Percentiles rank a stretch among this genome's conserved stretches.
Conservation (phyloP, 2,113 vertebrate species). For the Pristiophorus japonicus region DNA sequence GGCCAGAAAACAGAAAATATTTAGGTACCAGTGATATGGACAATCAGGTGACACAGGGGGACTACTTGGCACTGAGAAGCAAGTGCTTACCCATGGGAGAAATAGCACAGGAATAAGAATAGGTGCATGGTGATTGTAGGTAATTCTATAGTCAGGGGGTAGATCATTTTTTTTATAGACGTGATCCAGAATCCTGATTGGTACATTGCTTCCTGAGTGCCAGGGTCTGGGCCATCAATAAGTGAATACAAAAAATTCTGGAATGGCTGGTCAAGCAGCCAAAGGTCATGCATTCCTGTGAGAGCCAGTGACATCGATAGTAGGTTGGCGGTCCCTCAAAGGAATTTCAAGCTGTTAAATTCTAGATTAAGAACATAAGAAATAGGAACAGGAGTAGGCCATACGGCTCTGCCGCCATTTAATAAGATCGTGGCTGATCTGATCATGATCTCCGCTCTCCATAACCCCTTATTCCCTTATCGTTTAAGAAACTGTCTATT, state of each 20-base stretch:
- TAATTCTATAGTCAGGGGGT: background rate
- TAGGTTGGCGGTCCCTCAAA: too few relatives aligned
- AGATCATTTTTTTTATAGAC: background rate
- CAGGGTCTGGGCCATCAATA: background rate
- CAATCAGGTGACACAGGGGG: background rate
- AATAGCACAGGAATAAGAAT: background rate
- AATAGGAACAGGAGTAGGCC: too few relatives aligned
- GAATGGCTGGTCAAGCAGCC: background rate
- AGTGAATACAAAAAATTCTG: background rate
- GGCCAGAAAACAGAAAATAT: background rate
- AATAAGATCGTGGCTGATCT: too few relatives aligned
- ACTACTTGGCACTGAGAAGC: background rate
- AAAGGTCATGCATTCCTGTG: background rate
- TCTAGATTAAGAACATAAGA: too few relatives aligned
- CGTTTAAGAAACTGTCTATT: too few relatives aligned
- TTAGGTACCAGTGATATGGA: background rate
- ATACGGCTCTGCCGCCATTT: too few relatives aligned
- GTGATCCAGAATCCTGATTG: background rate
- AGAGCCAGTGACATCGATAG: background rate
- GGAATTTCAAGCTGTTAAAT: too few relatives aligned
- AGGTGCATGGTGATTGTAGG: background rate
- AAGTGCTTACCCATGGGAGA: background rate
- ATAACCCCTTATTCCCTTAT: too few relatives aligned
- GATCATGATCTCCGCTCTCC: too few relatives aligned
- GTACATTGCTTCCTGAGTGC: too few relatives aligned